Evolutionary conservation across 2,113 vertebrate species (phyloP).

Genomic region (Microtus montanus): DNA sequence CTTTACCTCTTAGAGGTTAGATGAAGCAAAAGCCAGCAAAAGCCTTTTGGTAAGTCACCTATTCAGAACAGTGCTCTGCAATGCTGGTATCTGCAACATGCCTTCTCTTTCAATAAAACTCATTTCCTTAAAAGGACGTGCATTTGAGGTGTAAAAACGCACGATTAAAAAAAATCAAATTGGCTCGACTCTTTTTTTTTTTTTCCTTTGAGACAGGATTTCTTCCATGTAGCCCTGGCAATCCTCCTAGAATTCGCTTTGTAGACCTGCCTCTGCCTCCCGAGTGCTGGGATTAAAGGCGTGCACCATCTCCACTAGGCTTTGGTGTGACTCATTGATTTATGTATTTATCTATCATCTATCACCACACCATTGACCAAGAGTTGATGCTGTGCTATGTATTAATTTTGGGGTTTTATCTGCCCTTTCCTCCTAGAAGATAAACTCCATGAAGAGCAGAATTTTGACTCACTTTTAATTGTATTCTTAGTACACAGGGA

Average conservation of each 20-base stretch:
- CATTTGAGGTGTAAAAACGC: slow-evolving; percentile 16
- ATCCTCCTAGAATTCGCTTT: background rate
- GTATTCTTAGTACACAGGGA: background rate
- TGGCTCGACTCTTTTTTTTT: background rate
- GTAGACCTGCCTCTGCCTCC: background rate
- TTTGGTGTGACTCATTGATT: background rate
- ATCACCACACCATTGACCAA: background rate
- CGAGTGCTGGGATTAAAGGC: background rate
- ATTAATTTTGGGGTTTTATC: background rate
- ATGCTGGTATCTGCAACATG: background rate
- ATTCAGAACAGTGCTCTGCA: background rate
- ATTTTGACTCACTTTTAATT: background rate
- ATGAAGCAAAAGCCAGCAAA: background rate
- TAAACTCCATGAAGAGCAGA: background rate
- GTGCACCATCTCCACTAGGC: background rate
- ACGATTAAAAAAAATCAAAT: background rate
- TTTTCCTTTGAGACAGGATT: background rate
- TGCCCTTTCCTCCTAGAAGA: background rate
- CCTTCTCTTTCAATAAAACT: background rate
- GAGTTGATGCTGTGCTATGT: background rate
- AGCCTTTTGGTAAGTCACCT: background rate
- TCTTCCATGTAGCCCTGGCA: background rate
- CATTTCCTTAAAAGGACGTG: background rate
- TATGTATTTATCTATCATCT: slow-evolving; percentile 6
- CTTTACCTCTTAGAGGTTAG: background rate